Base-by-base conservation (phyloP, 2,113 vertebrate species). In the Tringa solitaria region DNA sequence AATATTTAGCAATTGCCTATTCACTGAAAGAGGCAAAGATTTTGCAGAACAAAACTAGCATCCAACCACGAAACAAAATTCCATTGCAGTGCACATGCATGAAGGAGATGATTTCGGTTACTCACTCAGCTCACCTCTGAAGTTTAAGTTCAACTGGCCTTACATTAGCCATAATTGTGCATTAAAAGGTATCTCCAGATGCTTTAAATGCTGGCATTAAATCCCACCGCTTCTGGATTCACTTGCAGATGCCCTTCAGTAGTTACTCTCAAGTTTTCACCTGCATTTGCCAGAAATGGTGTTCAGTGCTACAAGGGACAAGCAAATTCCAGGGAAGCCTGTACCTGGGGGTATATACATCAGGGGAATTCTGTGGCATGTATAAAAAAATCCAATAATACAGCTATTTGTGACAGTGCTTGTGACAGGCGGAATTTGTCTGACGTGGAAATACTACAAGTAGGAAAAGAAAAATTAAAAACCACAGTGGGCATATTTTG, bases 361-460 rank as follows among this genome's bases (percentile, higher is more conserved):
- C 76, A 80, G 27, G 60, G 39, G 70, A 65, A 28, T 16, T 39
- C 28, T 32, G 14, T 8, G 19, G 16, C 2, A 2, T 1, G 1
- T 9, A 53, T 12, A 81, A 77, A 33, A 10, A n/a, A 60, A 60
- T 18, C n/a, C 24, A 6, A 13, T 28, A 32, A 1, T 48, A 87
- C 64, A 59, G 4, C 37, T 33, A 14, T 45, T 26, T 75, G 12
- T 65, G n/a, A 24, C 14, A 57, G 9, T 14, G 20, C 16, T 77
- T 77, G 14, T 28, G 21, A 0, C 14, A 21, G 45, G 41, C 23
- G 24, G 30, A 73, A 64, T 56, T 82, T 51, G 8, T 35, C 73
- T 0, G 0, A 8, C 5, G 10, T 0, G 14, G 32, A 75, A 84
- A 63, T 20, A 54, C 10, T 7, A 41, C 14, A 22, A 24, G 5